These are phyloP conservation scores for Acleris literana DNA, from an alignment of 2,888 invertebrate genomes.

Conservation along the genomic window DNA sequence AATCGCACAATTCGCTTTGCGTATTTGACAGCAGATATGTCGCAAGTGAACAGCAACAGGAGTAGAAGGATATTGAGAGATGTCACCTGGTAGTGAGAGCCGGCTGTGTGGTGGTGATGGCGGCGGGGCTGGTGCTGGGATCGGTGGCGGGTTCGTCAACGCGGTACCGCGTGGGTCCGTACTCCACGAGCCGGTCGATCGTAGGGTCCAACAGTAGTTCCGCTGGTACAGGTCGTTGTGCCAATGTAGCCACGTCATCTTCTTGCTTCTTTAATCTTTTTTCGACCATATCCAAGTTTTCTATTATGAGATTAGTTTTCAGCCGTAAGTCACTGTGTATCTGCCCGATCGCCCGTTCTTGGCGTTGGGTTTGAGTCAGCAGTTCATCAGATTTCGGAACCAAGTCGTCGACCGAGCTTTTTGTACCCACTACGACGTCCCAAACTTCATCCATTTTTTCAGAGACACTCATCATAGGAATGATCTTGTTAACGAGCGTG, in stretches of 20 bases:
- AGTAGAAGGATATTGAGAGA: constrained; percentile 53
- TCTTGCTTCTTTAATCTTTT: constrained; percentile 93
- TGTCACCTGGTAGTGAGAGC: constrained; percentile 72
- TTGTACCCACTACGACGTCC: constrained; percentile 95
- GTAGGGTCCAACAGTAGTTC: constrained; percentile 89
- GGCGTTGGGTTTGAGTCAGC: constrained; percentile 92
- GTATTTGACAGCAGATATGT: constrained; percentile 47
- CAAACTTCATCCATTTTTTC: constrained; percentile 96
- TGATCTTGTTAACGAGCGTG: constrained; percentile 90
- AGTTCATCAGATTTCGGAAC: constrained; percentile 94
- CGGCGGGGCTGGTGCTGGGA: constrained; percentile 66
- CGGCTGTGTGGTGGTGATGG: constrained; percentile 62
- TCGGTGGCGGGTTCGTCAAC: constrained; percentile 70
- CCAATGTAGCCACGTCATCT: constrained; percentile 90
- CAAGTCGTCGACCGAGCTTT: constrained; percentile 93
- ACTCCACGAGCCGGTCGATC: constrained; percentile 90
- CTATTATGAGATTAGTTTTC: constrained; percentile 94
- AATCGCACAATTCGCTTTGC: constrained; percentile 51
- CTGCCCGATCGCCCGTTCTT: constrained; percentile 93
- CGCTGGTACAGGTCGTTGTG: constrained; percentile 89
- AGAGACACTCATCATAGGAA: constrained; percentile 92
- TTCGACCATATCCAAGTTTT: constrained; percentile 93
- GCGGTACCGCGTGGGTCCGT: constrained; percentile 87
- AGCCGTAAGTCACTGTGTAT: constrained; percentile 91
- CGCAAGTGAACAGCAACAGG: constrained; percentile 45